Conservation (phyloP, 2,113 vertebrate genomes). For the Callocephalon fimbriatum region DNA sequence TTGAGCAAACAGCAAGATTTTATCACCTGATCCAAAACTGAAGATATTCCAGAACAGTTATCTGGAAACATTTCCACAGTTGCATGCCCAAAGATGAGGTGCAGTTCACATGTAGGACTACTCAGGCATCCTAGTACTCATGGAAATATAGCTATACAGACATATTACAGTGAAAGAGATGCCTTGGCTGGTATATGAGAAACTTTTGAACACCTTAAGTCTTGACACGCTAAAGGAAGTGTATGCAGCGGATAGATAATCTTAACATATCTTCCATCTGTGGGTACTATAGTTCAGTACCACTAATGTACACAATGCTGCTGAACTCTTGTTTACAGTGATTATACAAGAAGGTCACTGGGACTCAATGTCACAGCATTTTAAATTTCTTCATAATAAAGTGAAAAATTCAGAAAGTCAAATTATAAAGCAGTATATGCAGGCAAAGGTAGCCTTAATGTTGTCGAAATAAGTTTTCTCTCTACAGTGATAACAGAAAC, state of each 20-base stretch:
- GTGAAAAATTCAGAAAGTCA: background rate
- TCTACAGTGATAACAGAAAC: background rate
- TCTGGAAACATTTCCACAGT: background rate
- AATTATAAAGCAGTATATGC: background rate
- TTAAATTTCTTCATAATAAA: background rate
- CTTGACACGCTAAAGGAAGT: background rate
- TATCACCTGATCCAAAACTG: background rate
- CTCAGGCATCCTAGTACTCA: rapidly evolving
- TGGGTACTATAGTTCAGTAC: background rate
- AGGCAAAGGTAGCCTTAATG: background rate
- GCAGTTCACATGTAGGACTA: background rate
- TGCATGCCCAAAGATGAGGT: rapidly evolving
- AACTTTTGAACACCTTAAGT: background rate
- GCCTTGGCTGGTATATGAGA: background rate
- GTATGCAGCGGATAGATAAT: background rate
- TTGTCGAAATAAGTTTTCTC: background rate
- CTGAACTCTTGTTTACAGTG: background rate
- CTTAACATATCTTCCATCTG: background rate
- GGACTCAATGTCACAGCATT: background rate
- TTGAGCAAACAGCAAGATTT: background rate
- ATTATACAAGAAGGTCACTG: rapidly evolving
- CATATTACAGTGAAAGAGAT: background rate
- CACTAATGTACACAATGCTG: rapidly evolving
- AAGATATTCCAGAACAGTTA: background rate
- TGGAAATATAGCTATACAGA: background rate